These are phyloP conservation scores for Lasioglossum pauxillum DNA, from an alignment of 2,888 invertebrate genomes.

Conservation along the genomic window DNA sequence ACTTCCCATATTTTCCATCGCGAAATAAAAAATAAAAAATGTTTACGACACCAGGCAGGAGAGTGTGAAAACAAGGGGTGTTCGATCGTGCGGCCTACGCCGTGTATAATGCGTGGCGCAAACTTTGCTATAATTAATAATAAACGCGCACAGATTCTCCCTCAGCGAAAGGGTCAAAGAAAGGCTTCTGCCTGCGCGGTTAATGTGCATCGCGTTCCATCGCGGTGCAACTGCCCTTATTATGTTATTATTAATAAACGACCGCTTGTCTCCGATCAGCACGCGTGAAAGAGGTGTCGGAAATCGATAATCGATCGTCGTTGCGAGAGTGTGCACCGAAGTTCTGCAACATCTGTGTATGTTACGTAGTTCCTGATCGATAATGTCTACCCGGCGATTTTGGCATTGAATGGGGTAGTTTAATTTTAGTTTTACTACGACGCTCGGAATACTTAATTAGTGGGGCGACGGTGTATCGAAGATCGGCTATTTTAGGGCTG, in stretches of 20 bases:
- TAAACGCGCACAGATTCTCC: slow-evolving; percentile 22
- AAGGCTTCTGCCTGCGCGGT: slow-evolving; percentile 28
- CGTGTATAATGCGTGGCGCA: not conserved
- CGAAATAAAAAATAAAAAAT: not conserved
- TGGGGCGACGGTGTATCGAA: not conserved
- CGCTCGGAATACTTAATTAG: not conserved
- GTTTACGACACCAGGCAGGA: not conserved
- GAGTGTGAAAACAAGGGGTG: not conserved
- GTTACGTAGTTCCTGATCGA: not conserved
- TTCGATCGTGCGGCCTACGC: not conserved
- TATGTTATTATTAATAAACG: slow-evolving; percentile 43
- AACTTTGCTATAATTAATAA: slow-evolving; percentile 26
- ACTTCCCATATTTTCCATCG: not conserved
- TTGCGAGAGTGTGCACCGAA: not conserved
- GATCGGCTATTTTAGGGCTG: not conserved
- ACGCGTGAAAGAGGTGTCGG: slow-evolving; percentile 15
- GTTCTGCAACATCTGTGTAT: not conserved
- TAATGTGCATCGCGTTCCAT: slow-evolving; percentile 27
- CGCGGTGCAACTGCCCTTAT: slow-evolving; percentile 26
- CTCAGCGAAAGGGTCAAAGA: slow-evolving; percentile 35
- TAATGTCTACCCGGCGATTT: not conserved
- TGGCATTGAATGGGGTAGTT: not conserved
- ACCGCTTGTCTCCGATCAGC: not conserved
- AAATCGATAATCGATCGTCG: slow-evolving; percentile 31
- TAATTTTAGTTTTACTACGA: slow-evolving; percentile 17